Base-by-base conservation (phyloP, 1,140 invertebrate species). In the Zaprionus ghesquierei region DNA sequence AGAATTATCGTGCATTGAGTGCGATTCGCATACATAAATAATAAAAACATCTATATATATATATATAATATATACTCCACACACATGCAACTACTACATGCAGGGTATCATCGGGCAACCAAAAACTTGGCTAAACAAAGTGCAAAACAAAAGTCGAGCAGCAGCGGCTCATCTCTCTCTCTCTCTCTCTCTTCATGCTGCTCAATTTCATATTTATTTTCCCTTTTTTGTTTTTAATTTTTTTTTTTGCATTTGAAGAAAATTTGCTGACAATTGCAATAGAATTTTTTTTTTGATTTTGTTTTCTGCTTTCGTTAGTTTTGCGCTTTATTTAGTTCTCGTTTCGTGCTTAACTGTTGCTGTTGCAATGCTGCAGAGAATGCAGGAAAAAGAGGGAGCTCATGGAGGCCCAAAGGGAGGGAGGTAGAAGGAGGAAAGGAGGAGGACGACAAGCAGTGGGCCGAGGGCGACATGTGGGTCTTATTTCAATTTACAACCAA, bases 401-500 rank as follows among this genome's bases (percentile, higher is more conserved):
- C n/a, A n/a, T n/a, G n/a, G n/a, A n/a, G n/a, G n/a, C n/a, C n/a
- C n/a, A 33, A 29, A 5, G 6, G 22, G 5, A 38, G 46, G 3
- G 38, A 18, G 27, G 18, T 2, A 5, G 27, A n/a, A 2, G 18
- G 18, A 41, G 31, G 12, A 4, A 15, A n/a, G 18, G 61, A 10
- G 33, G 13, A 10, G 25, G 4, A 27, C 22, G 22, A 8, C 27
- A 9, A 18, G 33, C 41, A 29, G 38, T 2, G 18, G 15, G 46
- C 55, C 46, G 69, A 71, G 44, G 65, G 60, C 69, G 61, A 58
- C 73, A 77, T 77, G 79, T 76, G 78, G 69, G 80, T 89, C 84
- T 89, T 89, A 89, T 89, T 89, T 89, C 84, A 89, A 89, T 89
- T 89, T 89, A 89, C 84, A 89, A 89, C 84, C 84, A 89, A 89